Evolutionary conservation across 2,113 vertebrate species (phyloP).

Genomic region (Elephas maximus): DNA sequence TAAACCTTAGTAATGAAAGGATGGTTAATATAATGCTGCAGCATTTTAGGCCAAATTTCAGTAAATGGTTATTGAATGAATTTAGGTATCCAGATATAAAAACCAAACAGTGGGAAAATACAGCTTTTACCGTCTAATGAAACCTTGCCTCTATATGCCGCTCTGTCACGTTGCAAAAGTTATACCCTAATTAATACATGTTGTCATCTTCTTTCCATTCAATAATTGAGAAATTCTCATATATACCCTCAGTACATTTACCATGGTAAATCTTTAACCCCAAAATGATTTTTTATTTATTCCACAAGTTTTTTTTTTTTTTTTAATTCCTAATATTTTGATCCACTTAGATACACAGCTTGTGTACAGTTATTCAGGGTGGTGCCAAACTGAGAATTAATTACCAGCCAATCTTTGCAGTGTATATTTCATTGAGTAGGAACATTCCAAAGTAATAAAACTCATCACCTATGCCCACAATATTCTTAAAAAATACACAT

Average conservation of each 20-base stretch:
- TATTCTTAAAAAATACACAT: background rate
- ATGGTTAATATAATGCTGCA: background rate
- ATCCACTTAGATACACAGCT: background rate
- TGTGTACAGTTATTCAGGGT: background rate
- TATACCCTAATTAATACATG: background rate
- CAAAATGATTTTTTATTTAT: background rate
- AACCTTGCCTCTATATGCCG: background rate
- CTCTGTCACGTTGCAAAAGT: background rate
- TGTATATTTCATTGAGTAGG: background rate
- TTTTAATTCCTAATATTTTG: background rate
- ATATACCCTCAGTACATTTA: background rate
- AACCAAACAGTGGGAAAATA: background rate
- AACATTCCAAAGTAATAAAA: conserved; percentile 21
- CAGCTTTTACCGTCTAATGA: background rate
- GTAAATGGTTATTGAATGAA: background rate
- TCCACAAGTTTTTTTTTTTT: background rate
- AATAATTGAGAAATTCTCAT: background rate
- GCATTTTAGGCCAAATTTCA: background rate
- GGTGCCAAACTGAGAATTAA: background rate
- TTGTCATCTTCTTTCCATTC: background rate
- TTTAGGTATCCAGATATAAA: background rate
- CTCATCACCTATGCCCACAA: background rate
- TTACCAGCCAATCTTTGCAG: background rate
- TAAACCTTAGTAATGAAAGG: background rate
- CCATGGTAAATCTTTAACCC: background rate